phyloP scores from a whole-genome alignment of 2,888 invertebrate genomes.

The Erebia ligea region DNA sequence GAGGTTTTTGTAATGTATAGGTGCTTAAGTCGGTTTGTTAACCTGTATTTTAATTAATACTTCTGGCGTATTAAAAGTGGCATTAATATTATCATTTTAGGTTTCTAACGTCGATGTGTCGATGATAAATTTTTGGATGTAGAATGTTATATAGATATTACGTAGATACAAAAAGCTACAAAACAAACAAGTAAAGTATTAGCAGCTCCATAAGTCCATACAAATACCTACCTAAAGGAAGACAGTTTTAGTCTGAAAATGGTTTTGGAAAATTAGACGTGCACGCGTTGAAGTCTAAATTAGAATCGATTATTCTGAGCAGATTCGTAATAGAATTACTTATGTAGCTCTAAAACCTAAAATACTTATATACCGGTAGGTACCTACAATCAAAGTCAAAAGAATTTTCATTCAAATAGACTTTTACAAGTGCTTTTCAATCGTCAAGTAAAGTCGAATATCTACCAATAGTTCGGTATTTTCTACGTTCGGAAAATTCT shows the following conservation, averaged over 20 bases:
- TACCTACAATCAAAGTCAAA: neutral
- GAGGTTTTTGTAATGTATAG: slow-evolving; percentile 10
- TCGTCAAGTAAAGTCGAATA: no score
- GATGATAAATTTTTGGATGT: neutral
- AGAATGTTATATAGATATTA: no score
- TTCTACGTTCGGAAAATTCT: no score
- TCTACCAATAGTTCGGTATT: no score
- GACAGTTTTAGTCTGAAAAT: no score
- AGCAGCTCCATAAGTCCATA: no score
- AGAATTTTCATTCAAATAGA: no score
- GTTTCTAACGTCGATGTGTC: neutral
- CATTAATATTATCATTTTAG: slow-evolving; percentile 1
- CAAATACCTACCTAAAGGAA: no score
- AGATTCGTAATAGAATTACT: neutral
- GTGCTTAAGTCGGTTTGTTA: slow-evolving; percentile 3
- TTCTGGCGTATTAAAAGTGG: neutral
- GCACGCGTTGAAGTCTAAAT: slow-evolving; percentile 10
- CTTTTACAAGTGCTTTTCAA: no score
- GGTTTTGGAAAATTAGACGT: neutral
- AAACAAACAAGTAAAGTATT: no score
- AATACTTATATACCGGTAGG: neutral
- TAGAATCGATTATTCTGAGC: neutral
- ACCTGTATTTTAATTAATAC: slow-evolving; percentile 20
- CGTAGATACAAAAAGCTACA: no score
- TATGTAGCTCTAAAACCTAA: neutral